Evolutionary conservation across 1,140 invertebrate genomes (phyloP), one percentile per base, ranked within the genome.

Genomic region (Phocides pigmalion): DNA sequence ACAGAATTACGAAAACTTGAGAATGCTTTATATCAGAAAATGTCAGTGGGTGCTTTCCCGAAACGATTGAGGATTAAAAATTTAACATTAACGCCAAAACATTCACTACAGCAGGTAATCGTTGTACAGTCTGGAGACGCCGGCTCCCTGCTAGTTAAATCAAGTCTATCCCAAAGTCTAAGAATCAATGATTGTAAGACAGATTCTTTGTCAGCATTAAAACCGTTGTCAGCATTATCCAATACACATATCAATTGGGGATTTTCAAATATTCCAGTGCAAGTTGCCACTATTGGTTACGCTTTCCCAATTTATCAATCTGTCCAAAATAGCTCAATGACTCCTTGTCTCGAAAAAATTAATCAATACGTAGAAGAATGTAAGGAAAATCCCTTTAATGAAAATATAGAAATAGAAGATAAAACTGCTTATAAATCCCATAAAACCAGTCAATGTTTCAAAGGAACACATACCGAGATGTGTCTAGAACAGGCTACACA

Each of bases 201-300:
- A 11, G 64, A 78, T 8, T 68, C 25, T 17, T 42, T 74, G 11
- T 11, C 51, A 14, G 71, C 75, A 65, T 20, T 83, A n/a, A 72
- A 72, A 50, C 35, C 51, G 12, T 49, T 74, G 14, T 69, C 70
- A n/a, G 39, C 62, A n/a, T n/a, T 83, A 16, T 71, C 78, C 0
- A 81, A 79, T 46, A 58, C 67, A 17, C 22, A 74, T 65, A 25
- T 81, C 19, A 69, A 81, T 46, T 77, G 72, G 61, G 71, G 12
- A 15, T 74, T 73, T 20, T 11, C 72, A 15, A 69, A 69, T 11
- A 72, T 85, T 54, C 82, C 86, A 6, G 62, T 79, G 53, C 79
- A 87, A 61, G 68, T 85, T 41, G 54, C 84, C 25, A 86, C 87
- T 4, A 71, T 88, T 12, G 85, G 82, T 20, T 89, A 83, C 47